phyloP scores from a whole-genome alignment of 2,113 vertebrate genomes.

The Uropsilus gracilis region DNA sequence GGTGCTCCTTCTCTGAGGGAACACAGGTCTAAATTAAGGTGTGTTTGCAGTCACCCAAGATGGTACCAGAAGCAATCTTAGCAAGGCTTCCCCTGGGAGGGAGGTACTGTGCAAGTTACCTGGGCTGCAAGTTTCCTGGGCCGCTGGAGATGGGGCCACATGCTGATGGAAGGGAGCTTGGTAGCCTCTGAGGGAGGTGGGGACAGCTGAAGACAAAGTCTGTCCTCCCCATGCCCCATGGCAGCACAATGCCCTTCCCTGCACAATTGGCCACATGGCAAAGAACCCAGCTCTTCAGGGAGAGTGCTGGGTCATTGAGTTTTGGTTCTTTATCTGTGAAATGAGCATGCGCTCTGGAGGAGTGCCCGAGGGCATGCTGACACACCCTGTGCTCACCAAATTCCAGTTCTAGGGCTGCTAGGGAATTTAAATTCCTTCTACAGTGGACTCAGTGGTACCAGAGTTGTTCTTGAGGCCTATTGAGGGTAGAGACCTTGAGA shows the following conservation, averaged over 20 bases:
- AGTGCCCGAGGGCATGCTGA: rapidly evolving
- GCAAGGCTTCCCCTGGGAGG: not conserved
- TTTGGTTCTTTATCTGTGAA: not conserved
- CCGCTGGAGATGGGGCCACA: not conserved
- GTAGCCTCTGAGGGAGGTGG: no score
- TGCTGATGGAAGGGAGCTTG: not conserved
- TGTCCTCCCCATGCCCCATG: rapidly evolving
- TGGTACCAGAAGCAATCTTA: not conserved
- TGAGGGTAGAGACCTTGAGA: not conserved
- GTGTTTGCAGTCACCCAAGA: not conserved
- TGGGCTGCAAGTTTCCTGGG: no score
- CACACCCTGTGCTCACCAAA: not conserved
- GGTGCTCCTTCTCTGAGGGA: not conserved
- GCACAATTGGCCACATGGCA: no score
- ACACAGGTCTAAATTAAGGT: not conserved
- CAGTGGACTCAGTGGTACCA: rapidly evolving
- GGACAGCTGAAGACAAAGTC: no score
- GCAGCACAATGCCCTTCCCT: not conserved
- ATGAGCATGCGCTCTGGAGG: no score
- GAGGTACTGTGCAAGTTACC: no score
- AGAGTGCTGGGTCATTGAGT: not conserved
- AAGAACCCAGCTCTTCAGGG: not conserved
- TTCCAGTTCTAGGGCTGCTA: no score
- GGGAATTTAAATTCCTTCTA: not conserved
- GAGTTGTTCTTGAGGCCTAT: not conserved